phyloP scores from a whole-genome alignment of 2,888 invertebrate species.

The Mythimna loreyi region DNA sequence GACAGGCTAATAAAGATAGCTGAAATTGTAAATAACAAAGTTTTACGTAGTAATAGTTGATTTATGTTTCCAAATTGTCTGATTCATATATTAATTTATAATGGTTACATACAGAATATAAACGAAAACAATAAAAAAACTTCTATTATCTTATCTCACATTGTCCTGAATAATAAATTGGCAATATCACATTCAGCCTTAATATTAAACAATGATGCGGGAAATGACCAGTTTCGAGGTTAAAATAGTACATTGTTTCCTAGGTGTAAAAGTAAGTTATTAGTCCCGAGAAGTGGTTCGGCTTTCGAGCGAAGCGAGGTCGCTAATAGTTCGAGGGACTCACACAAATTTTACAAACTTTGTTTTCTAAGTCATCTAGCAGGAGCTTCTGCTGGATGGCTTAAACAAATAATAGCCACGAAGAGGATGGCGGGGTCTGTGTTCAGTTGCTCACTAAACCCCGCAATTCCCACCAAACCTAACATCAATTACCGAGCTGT shows the following conservation, averaged over 20 bases:
- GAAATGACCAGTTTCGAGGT: slow-evolving; percentile 5
- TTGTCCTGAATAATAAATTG: slow-evolving; percentile 28
- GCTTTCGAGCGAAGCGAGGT: too few species aligned
- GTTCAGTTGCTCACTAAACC: too few species aligned
- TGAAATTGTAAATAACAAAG: slow-evolving; percentile 18
- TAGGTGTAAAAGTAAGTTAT: too few species aligned
- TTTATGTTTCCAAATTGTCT: slow-evolving; percentile 7
- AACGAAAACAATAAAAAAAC: neutral
- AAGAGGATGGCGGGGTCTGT: too few species aligned
- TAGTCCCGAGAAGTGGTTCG: too few species aligned
- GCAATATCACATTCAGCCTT: slow-evolving; percentile 23
- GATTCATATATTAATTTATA: slow-evolving; percentile 23
- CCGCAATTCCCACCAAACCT: too few species aligned
- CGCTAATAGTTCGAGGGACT: too few species aligned
- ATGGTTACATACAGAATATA: neutral
- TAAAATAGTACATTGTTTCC: neutral
- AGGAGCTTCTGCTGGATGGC: too few species aligned
- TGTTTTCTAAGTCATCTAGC: too few species aligned
- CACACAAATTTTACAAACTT: too few species aligned
- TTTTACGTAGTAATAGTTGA: slow-evolving; percentile 11
- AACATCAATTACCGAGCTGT: too few species aligned
- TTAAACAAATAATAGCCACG: too few species aligned
- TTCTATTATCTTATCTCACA: slow-evolving; percentile 27
- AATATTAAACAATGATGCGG: slow-evolving; percentile 3
- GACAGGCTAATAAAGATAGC: slow-evolving; percentile 3